Evolutionary conservation across 1,140 invertebrate genomes (phyloP).

Genomic region (Medauroidea extradentata): DNA sequence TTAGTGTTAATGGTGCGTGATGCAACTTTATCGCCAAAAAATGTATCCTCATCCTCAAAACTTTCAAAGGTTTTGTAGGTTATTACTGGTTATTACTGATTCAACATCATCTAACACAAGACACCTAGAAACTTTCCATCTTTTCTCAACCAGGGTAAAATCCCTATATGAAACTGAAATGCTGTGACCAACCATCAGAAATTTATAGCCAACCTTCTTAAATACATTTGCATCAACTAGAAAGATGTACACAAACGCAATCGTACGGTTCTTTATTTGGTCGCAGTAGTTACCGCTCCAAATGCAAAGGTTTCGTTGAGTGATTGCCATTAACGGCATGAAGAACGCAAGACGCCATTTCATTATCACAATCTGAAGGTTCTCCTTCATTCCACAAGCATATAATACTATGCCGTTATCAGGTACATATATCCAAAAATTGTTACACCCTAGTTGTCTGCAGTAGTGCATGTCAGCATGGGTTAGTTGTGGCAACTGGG

Average conservation of each 20-base stretch:
- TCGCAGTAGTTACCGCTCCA: slow-evolving; percentile 24
- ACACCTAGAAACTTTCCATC: no score
- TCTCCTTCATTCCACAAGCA: no score
- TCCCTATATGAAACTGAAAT: no score
- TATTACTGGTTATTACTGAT: no score
- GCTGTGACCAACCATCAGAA: slow-evolving; percentile 16
- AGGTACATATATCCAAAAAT: slow-evolving; percentile 14
- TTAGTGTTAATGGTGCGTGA: no score
- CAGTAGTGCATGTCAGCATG: slow-evolving; percentile 24
- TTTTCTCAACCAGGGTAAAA: no score
- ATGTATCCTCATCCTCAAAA: no score
- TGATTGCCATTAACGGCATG: not conserved
- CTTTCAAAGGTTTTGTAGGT: no score
- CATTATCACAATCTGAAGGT: no score
- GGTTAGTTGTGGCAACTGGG: slow-evolving; percentile 10
- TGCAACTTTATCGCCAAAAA: no score
- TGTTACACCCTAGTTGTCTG: slow-evolving; percentile 21
- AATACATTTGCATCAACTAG: slow-evolving; percentile 11
- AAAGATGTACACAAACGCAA: slow-evolving; percentile 18
- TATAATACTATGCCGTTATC: not conserved
- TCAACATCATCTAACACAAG: no score
- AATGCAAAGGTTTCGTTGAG: slow-evolving; percentile 6
- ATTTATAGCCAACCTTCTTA: slow-evolving; percentile 18
- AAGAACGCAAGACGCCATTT: no score
- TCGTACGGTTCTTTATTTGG: slow-evolving; percentile 24